Base-by-base conservation (phyloP, 2,888 invertebrate genomes). In the Cryptophagus acutangulus region DNA sequence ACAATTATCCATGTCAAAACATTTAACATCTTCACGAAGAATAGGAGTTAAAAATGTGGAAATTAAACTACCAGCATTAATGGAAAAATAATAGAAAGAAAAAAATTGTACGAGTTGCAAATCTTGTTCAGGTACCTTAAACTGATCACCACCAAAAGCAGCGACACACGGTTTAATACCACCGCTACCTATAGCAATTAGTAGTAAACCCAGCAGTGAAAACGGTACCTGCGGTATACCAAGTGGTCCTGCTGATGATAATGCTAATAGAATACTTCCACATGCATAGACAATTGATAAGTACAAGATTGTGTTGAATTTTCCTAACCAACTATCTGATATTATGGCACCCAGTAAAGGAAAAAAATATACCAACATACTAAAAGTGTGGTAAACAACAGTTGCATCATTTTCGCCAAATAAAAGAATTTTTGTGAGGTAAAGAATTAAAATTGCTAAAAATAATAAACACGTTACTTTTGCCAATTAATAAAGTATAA, bases 161-260 rank as follows among this genome's bases (percentile, higher is more conserved):
- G 91, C 78, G 0, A 96, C 94, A 61, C 94, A 95, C 0, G 95
- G 94, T 62, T 96, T 96, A 55, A 96, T 96, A 1, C 94, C 94
- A 1, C 95, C 95, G 0, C 93, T 92, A 0, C 93, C 94, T 9
- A 93, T 57, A 0, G 92, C 92, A 55, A 96, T 89, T 16, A 87
- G 67, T 0, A 83, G 52, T 10, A 88, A 69, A 1, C 84, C 84
- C 14, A 83, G 2, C 16, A 85, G 73, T 4, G 67, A 60, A 28
- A 69, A 61, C 17, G 52, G 61, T 15, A 49, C 51, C 40, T 71
- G 63, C 0, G 86, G 83, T 40, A 86, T 64, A n/a, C 70, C 61
- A 2, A 81, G 54, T 0, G 76, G 71, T 1, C 81, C 79, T 49
- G 82, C 75, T 0, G 85, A 79, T 1, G 83, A 77, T 2, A 82